Evolutionary conservation across 2,113 vertebrate species (phyloP).

Genomic region (Numida meleagris): DNA sequence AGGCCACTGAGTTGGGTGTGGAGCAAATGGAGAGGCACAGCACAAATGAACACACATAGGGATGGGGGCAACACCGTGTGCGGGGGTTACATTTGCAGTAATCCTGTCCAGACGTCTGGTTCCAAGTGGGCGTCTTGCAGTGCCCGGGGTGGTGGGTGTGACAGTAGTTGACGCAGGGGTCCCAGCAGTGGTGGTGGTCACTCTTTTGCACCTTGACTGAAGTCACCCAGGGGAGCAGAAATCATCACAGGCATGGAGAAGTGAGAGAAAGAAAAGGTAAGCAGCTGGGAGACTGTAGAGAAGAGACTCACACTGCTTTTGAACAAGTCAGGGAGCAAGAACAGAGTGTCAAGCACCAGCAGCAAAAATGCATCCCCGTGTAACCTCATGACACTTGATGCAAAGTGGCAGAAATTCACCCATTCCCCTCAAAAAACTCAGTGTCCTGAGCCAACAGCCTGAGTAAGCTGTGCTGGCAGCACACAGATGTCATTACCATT

Average conservation of each 20-base stretch:
- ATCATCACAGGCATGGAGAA: not conserved
- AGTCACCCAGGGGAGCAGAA: not conserved
- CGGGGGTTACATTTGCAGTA: slow-evolving; percentile 88
- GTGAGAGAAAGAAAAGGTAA: not conserved
- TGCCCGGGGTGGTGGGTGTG: slow-evolving; percentile 87
- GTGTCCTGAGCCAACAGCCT: rapidly evolving
- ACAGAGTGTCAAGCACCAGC: not conserved
- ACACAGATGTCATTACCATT: not conserved
- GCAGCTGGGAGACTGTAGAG: not conserved
- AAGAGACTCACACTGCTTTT: not conserved
- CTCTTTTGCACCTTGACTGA: slow-evolving; percentile 96
- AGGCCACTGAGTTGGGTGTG: not conserved
- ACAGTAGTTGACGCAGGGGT: slow-evolving; percentile 89
- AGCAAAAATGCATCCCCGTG: rapidly evolving
- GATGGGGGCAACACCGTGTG: not conserved
- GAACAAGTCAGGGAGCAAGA: not conserved
- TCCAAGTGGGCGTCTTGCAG: slow-evolving; percentile 88
- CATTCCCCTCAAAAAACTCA: not conserved
- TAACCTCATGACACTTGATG: not conserved
- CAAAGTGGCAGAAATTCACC: slow-evolving; percentile 4
- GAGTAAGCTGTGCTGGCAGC: not conserved
- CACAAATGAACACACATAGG: not conserved
- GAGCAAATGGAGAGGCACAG: not conserved
- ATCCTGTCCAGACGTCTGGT: slow-evolving; percentile 85
- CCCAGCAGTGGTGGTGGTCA: slow-evolving; percentile 90